Base-by-base conservation (phyloP, 2,797 vertebrate genomes). In the Saxicola maurus region DNA sequence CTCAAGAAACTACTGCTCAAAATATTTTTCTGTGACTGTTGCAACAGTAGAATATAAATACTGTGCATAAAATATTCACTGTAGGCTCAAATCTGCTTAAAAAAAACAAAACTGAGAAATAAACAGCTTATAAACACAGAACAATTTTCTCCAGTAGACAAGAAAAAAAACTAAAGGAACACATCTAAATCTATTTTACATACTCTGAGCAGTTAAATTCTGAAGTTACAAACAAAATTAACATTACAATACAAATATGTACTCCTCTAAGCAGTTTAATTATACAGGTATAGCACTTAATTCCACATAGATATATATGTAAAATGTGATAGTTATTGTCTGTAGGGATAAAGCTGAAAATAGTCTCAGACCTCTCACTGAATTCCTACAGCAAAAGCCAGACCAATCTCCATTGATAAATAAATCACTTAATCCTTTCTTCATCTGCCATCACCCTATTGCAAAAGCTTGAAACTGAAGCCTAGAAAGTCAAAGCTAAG, bases 401-500 rank as follows among this genome's bases (percentile, higher is more conserved):
- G 25, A 19, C 31, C 67, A 74, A 28, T 16, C 64, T 64, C 30
- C 31, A 59, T 10, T 53, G 79, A 72, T 61, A 72, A 91, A 89
- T 72, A 87, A 56, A 65, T 31, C 61, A 67, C 33, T 53, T 67
- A 77, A 86, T 76, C 69, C 42, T 85, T 72, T 79, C 68, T 89
- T 86, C 79, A 66, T 86, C 38, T 76, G 30, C 73, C 76, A 67
- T 7, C 81, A 59, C 61, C 68, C 78, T 82, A 83, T 78, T 87
- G 83, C 74, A 66, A 65, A 93, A 87, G 72, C 59, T 82, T 45
- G 48, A 81, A 67, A 71, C 64, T 43, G n/a, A 62, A 72, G 79
- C 60, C 61, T 38, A 64, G 89, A 91, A 95, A 95, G 91, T 93
- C 95, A 96, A 91, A 86, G 91, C 83, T 92, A 92, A 74, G 68